These are phyloP conservation scores for Uromys caudimaculatus DNA, from an alignment of 2,797 vertebrate species.

Conservation along the genomic window DNA sequence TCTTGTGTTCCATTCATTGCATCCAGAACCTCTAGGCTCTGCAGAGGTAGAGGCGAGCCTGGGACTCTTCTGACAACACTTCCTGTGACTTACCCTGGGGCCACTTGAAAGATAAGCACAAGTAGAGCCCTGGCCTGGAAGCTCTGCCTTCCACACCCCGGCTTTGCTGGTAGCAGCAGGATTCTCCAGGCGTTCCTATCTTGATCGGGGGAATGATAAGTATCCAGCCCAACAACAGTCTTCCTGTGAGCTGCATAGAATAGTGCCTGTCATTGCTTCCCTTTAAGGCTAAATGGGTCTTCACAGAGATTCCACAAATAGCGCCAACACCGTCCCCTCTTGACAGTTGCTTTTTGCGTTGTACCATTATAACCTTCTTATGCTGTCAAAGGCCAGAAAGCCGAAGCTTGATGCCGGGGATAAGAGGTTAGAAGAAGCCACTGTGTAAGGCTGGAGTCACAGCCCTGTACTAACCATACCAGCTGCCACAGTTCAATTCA, in stretches of 20 bases:
- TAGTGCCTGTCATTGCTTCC: not conserved
- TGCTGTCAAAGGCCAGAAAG: slow-evolving; percentile 13
- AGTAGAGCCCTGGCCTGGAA: not conserved
- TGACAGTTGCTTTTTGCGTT: not conserved
- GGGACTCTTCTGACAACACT: not conserved
- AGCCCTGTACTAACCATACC: not conserved
- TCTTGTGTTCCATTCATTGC: not conserved
- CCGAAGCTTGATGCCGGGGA: not conserved
- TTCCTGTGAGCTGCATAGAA: not conserved
- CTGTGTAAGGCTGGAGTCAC: not conserved
- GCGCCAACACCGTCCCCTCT: not conserved
- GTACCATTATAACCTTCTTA: not conserved
- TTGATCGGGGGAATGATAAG: not conserved
- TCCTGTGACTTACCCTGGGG: not conserved
- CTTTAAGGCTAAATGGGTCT: not conserved
- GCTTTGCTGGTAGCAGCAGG: not conserved
- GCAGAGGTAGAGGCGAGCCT: not conserved
- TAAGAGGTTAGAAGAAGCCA: not conserved
- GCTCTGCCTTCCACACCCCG: not conserved
- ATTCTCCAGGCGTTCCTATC: not conserved
- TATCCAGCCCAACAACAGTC: not conserved
- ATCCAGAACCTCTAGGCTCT: not conserved
- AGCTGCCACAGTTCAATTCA: not conserved
- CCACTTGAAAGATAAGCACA: not conserved
- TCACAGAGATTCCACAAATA: not conserved